These are phyloP conservation scores for Hylaea fasciaria DNA, from an alignment of 2,888 invertebrate genomes.

Conservation along the genomic window DNA sequence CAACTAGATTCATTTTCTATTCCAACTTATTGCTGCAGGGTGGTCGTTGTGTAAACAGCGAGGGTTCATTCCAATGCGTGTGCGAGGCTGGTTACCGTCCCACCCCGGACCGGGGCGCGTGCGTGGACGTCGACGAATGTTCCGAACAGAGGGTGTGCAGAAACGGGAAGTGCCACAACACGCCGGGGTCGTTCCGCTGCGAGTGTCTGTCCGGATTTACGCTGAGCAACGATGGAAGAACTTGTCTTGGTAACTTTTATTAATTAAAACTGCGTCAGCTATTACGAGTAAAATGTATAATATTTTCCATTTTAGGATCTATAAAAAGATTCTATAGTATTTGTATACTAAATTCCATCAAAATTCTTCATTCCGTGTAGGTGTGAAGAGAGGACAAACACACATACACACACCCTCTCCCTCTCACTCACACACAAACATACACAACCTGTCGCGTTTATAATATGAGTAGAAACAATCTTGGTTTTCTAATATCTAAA, in stretches of 20 bases:
- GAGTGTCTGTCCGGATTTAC: constrained; percentile 92
- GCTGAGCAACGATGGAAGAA: constrained; percentile 90
- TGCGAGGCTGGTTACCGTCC: constrained; percentile 91
- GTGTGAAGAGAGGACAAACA: too few species aligned
- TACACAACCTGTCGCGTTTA: too few species aligned
- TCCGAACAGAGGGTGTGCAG: constrained; percentile 91
- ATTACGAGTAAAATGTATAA: too few species aligned
- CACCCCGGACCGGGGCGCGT: constrained; percentile 79
- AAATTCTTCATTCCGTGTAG: too few species aligned
- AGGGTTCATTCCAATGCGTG: constrained; percentile 93
- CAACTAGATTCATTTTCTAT: constrained; percentile 7
- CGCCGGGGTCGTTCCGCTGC: constrained; percentile 92
- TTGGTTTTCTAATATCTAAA: too few species aligned
- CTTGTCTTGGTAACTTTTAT: constrained; percentile 87
- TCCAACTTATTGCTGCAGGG: constrained; percentile 76
- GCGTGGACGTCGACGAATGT: constrained; percentile 85
- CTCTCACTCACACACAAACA: too few species aligned
- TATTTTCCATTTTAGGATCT: too few species aligned
- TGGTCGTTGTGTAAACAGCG: constrained; percentile 92
- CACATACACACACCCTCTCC: too few species aligned
- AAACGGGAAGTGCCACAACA: constrained; percentile 91
- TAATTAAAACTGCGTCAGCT: neutral
- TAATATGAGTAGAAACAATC: too few species aligned
- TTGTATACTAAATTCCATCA: too few species aligned
- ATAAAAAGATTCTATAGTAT: too few species aligned